Base-by-base conservation (phyloP, 2,888 invertebrate species). In the Lasioglossum malachurum region DNA sequence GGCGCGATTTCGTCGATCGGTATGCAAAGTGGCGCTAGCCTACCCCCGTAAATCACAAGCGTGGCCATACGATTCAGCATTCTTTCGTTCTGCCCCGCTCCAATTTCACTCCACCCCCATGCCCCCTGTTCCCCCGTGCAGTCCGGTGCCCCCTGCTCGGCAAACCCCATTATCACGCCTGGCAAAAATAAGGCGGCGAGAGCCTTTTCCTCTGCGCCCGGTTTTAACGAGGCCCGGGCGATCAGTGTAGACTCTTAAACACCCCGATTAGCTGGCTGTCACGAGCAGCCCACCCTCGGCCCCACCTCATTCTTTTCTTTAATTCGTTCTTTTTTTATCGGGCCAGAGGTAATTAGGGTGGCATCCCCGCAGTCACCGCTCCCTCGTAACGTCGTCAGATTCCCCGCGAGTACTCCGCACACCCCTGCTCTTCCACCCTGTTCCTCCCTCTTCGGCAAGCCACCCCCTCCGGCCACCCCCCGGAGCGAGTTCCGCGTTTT, bases 231-330 rank as follows among this genome's bases (percentile, higher is more conserved):
- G 93, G 93, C 93, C 94, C 93, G 87, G 93, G 93, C 95, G 95
- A 95, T 95, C 94, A 94, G 94, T 95, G 95, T 94, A 95, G 95
- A 95, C 95, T 94, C 95, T 95, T 95, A 95, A 95, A 95, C 95
- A 95, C 95, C 95, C 95, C 95, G 95, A 95, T 95, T 95, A 95
- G 95, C 95, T 94, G 93, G 95, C 95, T 95, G 95, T 95, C 95
- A 95, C 94, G 94, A 94, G 92, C 95, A 95, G 95, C 92, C 93
- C 94, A 93, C 93, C 94, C 94, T 93, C 93, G 91, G 89, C 90
- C 84, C 94, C 94, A 92, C 93, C 94, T 94, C 94, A 93, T 94
- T 95, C 94, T 94, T 94, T 94, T 94, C 95, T 95, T 94, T 94
- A 95, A 94, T 95, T 95, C 94, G 93, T 93, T 93, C 92, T 93